These are phyloP conservation scores for Acanthacorydalis orientalis DNA, from an alignment of 2,888 invertebrate species.

Conservation along the genomic window DNA sequence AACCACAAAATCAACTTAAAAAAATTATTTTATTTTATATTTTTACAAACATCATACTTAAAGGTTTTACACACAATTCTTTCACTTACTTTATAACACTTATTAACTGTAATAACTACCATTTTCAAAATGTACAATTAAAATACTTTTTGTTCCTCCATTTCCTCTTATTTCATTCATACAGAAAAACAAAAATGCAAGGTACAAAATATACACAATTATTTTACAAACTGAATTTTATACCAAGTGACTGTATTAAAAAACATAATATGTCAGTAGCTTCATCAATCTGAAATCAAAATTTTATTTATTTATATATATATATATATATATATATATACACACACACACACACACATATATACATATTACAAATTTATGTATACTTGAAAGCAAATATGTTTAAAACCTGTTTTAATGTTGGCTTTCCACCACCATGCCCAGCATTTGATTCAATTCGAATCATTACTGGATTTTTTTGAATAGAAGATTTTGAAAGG, in stretches of 20 bases:
- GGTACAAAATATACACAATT: no score
- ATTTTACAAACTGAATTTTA: constrained; percentile 31
- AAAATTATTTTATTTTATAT: no score
- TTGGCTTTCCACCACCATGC: constrained; percentile 94
- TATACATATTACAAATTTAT: neutral
- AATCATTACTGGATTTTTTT: constrained; percentile 74
- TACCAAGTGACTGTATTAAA: constrained; percentile 52
- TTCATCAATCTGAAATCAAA: constrained; percentile 72
- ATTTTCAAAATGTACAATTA: no score
- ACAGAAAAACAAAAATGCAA: no score
- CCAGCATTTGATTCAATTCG: constrained; percentile 91
- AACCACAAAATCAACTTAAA: no score
- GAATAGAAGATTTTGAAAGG: constrained; percentile 39
- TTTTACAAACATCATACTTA: no score
- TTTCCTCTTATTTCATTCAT: no score
- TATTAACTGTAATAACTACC: no score
- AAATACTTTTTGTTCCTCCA: no score
- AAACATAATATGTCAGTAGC: constrained; percentile 79
- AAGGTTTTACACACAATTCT: no score
- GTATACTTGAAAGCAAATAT: neutral
- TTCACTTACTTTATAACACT: no score
- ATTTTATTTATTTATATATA: no score
- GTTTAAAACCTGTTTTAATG: constrained; percentile 63
- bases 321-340: constrained; percentile 9
- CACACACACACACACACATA: constrained; percentile 2